Conservation (phyloP, 2,797 vertebrate genomes). For the Pangasius sanitwongsei region DNA sequence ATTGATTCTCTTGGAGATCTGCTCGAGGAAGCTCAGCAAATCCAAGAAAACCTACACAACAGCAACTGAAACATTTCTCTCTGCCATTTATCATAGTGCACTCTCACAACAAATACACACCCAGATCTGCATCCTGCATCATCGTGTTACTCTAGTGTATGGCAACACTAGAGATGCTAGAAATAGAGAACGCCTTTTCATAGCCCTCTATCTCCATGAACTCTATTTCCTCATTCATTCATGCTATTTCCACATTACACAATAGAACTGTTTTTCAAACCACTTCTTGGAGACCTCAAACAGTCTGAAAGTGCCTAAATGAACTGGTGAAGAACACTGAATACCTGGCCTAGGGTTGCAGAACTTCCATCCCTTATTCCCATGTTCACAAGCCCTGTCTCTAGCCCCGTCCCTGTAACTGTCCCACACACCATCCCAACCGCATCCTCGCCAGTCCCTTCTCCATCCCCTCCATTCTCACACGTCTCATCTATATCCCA, state of each 20-base stretch:
- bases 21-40: background rate
- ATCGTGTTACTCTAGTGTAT: background rate
- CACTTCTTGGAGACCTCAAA: background rate
- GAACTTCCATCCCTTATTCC: background rate
- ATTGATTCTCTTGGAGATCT: slow-evolving; percentile 2
- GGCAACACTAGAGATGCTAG: background rate
- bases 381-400: background rate
- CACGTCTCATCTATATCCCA: too few species aligned
- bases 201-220: background rate
- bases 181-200: background rate
- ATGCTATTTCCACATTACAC: background rate
- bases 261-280: background rate
- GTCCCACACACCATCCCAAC: background rate
- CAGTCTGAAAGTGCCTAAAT: background rate
- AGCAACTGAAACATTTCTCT: background rate
- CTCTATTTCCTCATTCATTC: background rate
- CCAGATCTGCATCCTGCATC: background rate
- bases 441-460: background rate
- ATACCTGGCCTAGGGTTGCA: background rate
- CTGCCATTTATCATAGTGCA: background rate
- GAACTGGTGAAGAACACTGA: background rate
- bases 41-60: background rate
- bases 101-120: background rate
- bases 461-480: background rate
- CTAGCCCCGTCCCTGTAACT: too few species aligned